Conservation (phyloP, 2,888 invertebrate genomes). For the Drosophila nr. perissopoda region DNA sequence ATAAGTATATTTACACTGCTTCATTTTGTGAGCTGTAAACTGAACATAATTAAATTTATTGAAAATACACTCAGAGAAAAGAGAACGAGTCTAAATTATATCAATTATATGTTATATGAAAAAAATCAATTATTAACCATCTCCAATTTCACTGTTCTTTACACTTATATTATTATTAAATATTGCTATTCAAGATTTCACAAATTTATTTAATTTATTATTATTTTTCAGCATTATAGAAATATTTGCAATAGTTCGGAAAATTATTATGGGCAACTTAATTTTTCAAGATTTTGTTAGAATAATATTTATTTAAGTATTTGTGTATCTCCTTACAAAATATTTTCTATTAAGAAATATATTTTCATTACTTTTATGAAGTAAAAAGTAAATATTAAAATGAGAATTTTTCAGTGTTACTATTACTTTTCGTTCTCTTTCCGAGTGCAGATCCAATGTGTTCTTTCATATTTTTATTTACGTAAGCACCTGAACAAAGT, state of each 20-base stretch:
- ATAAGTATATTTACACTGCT: background rate
- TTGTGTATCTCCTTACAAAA: background rate
- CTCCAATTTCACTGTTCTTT: background rate
- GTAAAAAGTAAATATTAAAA: background rate
- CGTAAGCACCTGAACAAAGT: background rate
- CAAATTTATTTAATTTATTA: background rate
- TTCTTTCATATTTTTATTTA: background rate
- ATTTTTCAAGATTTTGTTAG: background rate
- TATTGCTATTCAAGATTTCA: background rate
- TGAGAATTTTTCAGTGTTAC: accelerated
- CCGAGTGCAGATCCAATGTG: background rate
- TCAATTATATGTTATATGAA: too few relatives aligned
- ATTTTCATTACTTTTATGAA: too few relatives aligned
- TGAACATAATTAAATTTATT: background rate
- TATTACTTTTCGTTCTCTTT: background rate
- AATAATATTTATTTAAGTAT: background rate
- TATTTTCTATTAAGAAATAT: too few relatives aligned
- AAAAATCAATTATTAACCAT: background rate
- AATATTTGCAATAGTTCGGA: too few relatives aligned
- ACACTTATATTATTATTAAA: too few relatives aligned
- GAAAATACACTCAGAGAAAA: background rate
- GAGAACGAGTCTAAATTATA: background rate
- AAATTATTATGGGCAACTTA: too few relatives aligned
- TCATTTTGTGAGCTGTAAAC: background rate
- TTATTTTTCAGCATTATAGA: too few relatives aligned